A percentile compares a stretch with the other conserved stretches of the same genome.
phyloP scores from a whole-genome alignment of 2,797 vertebrate species.

The Phoeniculus purpureus region DNA sequence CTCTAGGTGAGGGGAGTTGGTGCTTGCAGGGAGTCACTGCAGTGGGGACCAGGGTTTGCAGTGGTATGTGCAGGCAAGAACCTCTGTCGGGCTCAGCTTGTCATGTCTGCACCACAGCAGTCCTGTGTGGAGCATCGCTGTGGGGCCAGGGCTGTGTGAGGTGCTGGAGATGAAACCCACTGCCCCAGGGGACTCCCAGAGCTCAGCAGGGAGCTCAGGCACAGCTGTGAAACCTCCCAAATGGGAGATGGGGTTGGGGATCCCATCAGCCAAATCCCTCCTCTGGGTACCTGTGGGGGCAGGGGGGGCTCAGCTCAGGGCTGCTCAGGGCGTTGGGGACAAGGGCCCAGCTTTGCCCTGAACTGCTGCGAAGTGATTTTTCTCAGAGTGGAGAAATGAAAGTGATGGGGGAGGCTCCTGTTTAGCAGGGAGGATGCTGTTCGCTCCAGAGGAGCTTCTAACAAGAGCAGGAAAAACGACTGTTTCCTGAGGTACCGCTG shows the following conservation, averaged over 20 bases:
- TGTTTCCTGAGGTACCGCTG: background rate
- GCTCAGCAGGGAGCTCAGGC: background rate
- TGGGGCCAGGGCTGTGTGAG: too few species aligned
- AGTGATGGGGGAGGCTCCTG: background rate
- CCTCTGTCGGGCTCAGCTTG: background rate
- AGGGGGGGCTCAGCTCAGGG: background rate
- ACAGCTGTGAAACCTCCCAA: fast-evolving
- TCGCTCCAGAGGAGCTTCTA: background rate
- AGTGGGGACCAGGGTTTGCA: background rate
- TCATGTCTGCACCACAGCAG: fast-evolving
- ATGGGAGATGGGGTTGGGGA: background rate
- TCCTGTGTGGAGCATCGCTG: background rate
- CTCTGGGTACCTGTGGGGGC: background rate
- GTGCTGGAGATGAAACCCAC: background rate
- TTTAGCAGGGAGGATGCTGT: background rate
- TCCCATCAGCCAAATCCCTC: background rate
- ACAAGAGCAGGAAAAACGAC: background rate
- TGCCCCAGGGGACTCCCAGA: background rate
- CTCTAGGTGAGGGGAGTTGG: background rate
- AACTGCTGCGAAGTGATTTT: fast-evolving
- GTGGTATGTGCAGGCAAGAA: background rate
- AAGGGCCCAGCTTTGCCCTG: fast-evolving
- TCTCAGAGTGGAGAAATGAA: background rate
- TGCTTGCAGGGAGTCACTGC: background rate
- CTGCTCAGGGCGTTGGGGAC: background rate